A percentile compares a stretch with the other conserved stretches of the same genome.
Evolutionary conservation across 2,113 vertebrate species (phyloP).

Genomic region (Pseudopodoces humilis): DNA sequence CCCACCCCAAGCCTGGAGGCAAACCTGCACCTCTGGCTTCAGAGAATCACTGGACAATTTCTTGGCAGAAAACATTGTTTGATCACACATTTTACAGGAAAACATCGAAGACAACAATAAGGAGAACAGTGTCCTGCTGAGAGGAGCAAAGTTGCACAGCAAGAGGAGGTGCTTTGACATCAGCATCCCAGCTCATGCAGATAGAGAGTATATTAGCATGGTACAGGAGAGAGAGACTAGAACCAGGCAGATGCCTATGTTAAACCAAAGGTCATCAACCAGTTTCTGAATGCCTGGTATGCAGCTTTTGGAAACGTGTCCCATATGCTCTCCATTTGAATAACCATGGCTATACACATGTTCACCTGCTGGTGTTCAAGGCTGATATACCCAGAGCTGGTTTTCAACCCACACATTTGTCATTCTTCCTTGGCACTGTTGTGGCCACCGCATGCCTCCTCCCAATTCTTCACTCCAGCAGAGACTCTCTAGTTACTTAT

Average conservation of each 20-base stretch:
- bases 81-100: neutral
- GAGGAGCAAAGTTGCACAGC: neutral
- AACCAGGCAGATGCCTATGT: neutral
- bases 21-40: neutral
- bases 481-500: constrained; percentile 45
- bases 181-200: accelerated
- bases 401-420: neutral
- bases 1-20: neutral
- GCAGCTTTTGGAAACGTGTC: neutral
- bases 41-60: neutral
- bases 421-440: neutral
- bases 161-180: neutral
- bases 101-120: neutral
- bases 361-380: neutral
- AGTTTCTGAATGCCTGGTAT: neutral
- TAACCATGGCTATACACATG: neutral
- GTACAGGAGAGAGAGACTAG: neutral
- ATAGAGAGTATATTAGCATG: accelerated
- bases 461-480: neutral
- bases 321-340: neutral
- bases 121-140: neutral
- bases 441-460: neutral
- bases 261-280: neutral
- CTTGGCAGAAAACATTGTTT: neutral
- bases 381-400: neutral